Base-by-base conservation (phyloP, 2,888 invertebrate genomes). In the Hirtodrosophila trivittata region DNA sequence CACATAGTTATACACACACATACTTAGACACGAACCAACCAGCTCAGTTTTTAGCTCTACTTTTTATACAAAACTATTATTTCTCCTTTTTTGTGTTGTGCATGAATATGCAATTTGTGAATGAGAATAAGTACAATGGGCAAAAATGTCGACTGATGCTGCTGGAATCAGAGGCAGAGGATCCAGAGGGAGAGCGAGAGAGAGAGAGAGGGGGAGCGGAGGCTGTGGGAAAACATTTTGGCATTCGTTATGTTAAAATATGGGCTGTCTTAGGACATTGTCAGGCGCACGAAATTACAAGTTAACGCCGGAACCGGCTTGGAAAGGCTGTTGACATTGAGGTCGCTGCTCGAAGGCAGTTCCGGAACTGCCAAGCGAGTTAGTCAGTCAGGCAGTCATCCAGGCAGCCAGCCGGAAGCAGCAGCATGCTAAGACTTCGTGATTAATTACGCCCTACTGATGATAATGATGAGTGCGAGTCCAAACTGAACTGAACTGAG, bases 101-200 rank as follows among this genome's bases (percentile, higher is more conserved):
- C 83, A 80, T 83, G 84, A 80, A 83, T 78, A 78, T 80, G 78
- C 78, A 78, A 78, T 78, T 78, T 66, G 64, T 69, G 66, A 56
- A 50, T 39, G 56, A 60, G 45, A 45, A 50, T 55, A 47, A 49
- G 51, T 30, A 68, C 66, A 68, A 66, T 68, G 55, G 30, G 37
- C 45, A 30, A 38, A 56, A 73, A 56, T 58, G 58, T 55, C 43
- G 46, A 38, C 56, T 39, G 51, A 41, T 43, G 18, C 28, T 37
- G 9, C 5, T 21, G 28, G 7, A 12, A n/a, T 2, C 14, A 32
- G 49, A 66, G 45, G 55, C 50, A 60, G 67, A 46, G 39, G 26
- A 26, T n/a, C 47, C 43, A 43, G n/a, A n/a, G n/a, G n/a, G n/a
- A n/a, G n/a, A n/a, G n/a, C n/a, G n/a, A n/a, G n/a, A n/a, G n/a